phyloP scores from a whole-genome alignment of 1,140 invertebrate genomes.

The Bactericera cockerelli region DNA sequence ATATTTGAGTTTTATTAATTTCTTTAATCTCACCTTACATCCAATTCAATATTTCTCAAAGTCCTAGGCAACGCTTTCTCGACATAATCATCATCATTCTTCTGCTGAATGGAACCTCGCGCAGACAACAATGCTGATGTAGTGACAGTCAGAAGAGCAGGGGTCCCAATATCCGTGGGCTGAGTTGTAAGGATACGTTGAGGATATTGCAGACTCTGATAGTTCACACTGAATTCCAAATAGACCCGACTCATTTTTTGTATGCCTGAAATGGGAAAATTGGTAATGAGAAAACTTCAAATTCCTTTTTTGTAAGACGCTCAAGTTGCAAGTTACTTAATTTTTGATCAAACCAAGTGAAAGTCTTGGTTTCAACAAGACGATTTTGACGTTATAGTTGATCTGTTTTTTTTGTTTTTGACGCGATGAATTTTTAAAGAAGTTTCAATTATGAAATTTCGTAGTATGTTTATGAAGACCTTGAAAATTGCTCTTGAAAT shows the following conservation, averaged over 20 bases:
- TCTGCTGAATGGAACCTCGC: constrained; percentile 23
- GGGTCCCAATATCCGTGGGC: constrained; percentile 37
- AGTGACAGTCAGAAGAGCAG: constrained; percentile 26
- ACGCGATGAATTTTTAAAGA: too few species aligned
- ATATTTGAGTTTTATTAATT: too few species aligned
- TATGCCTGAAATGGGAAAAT: constrained; percentile 29
- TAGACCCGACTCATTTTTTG: constrained; percentile 30
- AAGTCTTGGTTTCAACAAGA: too few species aligned
- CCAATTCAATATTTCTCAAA: constrained; percentile 38
- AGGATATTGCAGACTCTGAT: constrained; percentile 34
- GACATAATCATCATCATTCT: constrained; percentile 18
- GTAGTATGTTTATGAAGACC: too few species aligned
- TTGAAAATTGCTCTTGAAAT: too few species aligned
- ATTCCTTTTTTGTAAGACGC: background rate
- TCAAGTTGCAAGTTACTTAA: too few species aligned
- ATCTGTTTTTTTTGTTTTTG: too few species aligned
- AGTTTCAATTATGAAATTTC: too few species aligned
- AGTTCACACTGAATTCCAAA: constrained; percentile 35
- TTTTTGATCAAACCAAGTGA: too few species aligned
- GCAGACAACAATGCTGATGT: constrained; percentile 22
- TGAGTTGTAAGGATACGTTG: constrained; percentile 32
- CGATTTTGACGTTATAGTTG: too few species aligned
- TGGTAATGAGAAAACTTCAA: constrained; percentile 15
- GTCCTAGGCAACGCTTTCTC: constrained; percentile 20
- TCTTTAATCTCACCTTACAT: constrained; percentile 37